These are phyloP conservation scores for Drosophila parthenogenetica DNA, from an alignment of 2,888 invertebrate species.

Conservation along the genomic window DNA sequence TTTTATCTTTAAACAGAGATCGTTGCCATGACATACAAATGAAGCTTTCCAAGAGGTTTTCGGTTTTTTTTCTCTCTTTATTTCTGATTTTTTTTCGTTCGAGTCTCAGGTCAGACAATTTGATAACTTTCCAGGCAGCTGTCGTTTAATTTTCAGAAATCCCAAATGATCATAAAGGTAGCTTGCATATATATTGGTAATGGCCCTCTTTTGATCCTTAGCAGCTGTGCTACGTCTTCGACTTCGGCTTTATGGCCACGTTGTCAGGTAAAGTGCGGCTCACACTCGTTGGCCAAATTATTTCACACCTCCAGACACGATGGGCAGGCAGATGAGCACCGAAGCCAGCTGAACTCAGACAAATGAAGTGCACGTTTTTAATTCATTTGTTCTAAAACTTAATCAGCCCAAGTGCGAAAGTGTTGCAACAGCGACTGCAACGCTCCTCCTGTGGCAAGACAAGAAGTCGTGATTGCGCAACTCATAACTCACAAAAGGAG, in stretches of 20 bases:
- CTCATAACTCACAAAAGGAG: conserved; percentile 83
- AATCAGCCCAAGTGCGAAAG: conserved; percentile 69
- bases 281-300: conserved; percentile 51
- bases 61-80: neutral
- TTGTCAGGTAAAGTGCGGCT: conserved; percentile 58
- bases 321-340: conserved; percentile 21
- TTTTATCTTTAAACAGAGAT: conserved; percentile 76
- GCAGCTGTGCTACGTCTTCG: conserved; percentile 26
- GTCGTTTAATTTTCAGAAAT: conserved; percentile 39
- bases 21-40: conserved; percentile 51
- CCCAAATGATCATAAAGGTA: conserved; percentile 49
- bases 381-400: conserved; percentile 82
- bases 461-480: conserved; percentile 85
- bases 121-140: conserved; percentile 65
- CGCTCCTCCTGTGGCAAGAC: conserved; percentile 62
- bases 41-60: conserved; percentile 48
- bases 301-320: conserved; percentile 70
- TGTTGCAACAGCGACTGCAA: conserved; percentile 33
- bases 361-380: conserved; percentile 70
- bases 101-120: conserved; percentile 48
- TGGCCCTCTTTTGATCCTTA: conserved; percentile 34
- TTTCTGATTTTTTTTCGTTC: neutral
- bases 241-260: conserved; percentile 14
- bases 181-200: conserved; percentile 2
- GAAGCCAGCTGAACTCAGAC: conserved; percentile 1